Evolutionary conservation across 2,888 invertebrate species (phyloP), one percentile per base, ranked within the genome.

Genomic region (Pandemis corylana): DNA sequence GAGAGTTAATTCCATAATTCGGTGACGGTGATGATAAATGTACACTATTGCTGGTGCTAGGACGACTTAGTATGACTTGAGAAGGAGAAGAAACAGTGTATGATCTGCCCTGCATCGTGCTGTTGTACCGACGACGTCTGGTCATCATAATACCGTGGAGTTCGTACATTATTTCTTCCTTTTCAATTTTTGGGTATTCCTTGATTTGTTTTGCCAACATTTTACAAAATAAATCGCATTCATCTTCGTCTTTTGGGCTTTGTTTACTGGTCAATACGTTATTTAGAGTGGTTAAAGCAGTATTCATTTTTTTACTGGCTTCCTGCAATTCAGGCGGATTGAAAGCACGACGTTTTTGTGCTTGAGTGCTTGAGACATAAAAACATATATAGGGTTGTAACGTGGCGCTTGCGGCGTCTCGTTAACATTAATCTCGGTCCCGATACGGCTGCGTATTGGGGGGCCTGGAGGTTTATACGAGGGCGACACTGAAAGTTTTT

Each of bases 191-290:
- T 64, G 77, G 75, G 69, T 70, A 77, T 12, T 63, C 75, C 72
- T 68, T 76, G 15, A 76, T 74, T 72, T 76, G 64, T 41, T 75
- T 74, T 63, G 74, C 74, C 44, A 76, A 69, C 76, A 74, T 71
- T 74, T 46, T 74, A 65, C 71, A 76, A 71, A 76, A 76, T 74
- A 76, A 66, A 49, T 76, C 74, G 66, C 69, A 71, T 71, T 76
- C 53, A 51, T 76, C 71, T 68, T 76, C 74, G 61, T 76, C 74
- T 76, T 71, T 71, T 51, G 68, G 59, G 67, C 76, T 76, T 70
- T 28, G 76, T 78, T 73, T 68, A 71, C 74, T 70, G 49, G 75
- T 75, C 73, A 76, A 76, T 76, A 68, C 68, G 78, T 78, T 79
- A 74, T 80, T 76, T 69, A 79, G 51, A 9, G 66, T 36, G 36